Conservation (phyloP, 1,140 invertebrate species). For the Chelonus insularis region DNA sequence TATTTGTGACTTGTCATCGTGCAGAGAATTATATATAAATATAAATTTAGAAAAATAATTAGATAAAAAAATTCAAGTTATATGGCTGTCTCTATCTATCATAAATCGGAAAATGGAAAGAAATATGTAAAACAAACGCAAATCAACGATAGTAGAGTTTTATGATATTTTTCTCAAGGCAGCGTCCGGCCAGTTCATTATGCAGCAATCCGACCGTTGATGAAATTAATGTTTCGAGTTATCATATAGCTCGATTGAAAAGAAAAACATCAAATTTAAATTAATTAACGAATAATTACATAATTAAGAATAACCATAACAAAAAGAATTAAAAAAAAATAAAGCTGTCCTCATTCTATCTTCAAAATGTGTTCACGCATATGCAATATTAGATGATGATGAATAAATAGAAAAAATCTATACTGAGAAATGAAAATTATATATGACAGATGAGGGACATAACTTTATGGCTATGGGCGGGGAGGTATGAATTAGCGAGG, state of each 20-base stretch:
- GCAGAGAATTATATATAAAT: not conserved
- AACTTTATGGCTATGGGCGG: not conserved
- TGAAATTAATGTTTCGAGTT: not conserved
- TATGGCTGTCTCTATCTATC: no score
- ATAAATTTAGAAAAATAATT: not conserved
- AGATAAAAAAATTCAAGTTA: not conserved
- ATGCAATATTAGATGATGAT: constrained; percentile 45
- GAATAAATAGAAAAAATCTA: constrained; percentile 40
- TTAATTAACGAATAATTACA: not conserved
- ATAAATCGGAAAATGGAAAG: no score
- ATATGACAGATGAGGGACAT: constrained; percentile 1
- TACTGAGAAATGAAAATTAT: constrained; percentile 25
- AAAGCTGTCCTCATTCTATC: constrained; percentile 14
- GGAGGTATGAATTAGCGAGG: constrained; percentile 3
- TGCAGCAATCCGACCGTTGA: constrained; percentile 29
- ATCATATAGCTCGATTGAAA: constrained; percentile 11
- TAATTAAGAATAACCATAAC: not conserved
- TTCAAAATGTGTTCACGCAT: constrained; percentile 42
- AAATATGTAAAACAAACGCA: not conserved
- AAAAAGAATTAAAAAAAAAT: no score
- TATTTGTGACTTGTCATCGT: not conserved
- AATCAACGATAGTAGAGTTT: constrained; percentile 12
- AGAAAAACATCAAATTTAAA: not conserved
- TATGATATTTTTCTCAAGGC: constrained; percentile 18
- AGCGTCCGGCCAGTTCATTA: constrained; percentile 39